Percentiles rank a stretch among this genome's conserved stretches.
Evolutionary conservation across 2,113 vertebrate genomes (phyloP).

Genomic region (Pelecanoides urinatrix): DNA sequence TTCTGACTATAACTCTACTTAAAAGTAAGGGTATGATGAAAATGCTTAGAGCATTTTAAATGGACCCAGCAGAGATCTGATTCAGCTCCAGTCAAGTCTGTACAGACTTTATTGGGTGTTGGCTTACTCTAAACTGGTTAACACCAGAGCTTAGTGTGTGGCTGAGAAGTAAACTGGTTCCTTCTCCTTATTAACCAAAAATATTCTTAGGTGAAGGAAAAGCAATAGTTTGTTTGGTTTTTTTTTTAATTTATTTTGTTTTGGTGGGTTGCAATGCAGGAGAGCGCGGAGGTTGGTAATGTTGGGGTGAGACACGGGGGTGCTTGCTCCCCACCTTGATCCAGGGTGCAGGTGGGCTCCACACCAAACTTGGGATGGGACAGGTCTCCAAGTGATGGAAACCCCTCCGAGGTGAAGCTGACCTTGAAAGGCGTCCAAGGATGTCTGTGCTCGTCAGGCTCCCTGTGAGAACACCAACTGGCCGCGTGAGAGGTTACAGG

Average conservation of each 20-base stretch:
- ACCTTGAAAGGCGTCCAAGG: neutral
- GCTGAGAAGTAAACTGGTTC: conserved; percentile 60
- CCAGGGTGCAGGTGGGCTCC: neutral
- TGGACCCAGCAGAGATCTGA: conserved; percentile 16
- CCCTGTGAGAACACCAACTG: neutral
- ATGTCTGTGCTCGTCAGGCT: neutral
- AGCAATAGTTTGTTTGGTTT: neutral
- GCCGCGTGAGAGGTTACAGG: rapidly evolving
- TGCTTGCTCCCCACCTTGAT: neutral
- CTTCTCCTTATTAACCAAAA: conserved; percentile 1
- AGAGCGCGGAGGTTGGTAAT: neutral
- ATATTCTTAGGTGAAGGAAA: neutral
- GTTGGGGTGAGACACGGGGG: neutral
- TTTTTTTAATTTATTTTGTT: neutral
- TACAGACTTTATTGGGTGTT: neutral
- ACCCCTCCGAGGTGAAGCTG: neutral
- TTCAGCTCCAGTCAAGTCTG: neutral
- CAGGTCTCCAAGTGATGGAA: neutral
- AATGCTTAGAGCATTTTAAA: conserved; percentile 68
- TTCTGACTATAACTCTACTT: conserved; percentile 64
- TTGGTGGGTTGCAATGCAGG: neutral
- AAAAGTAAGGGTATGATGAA: conserved; percentile 68
- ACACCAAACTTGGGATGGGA: neutral
- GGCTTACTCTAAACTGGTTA: neutral
- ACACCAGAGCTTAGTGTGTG: conserved; percentile 46